These are phyloP conservation scores for Aramus guarauna DNA, from an alignment of 2,113 vertebrate species.

Conservation along the genomic window DNA sequence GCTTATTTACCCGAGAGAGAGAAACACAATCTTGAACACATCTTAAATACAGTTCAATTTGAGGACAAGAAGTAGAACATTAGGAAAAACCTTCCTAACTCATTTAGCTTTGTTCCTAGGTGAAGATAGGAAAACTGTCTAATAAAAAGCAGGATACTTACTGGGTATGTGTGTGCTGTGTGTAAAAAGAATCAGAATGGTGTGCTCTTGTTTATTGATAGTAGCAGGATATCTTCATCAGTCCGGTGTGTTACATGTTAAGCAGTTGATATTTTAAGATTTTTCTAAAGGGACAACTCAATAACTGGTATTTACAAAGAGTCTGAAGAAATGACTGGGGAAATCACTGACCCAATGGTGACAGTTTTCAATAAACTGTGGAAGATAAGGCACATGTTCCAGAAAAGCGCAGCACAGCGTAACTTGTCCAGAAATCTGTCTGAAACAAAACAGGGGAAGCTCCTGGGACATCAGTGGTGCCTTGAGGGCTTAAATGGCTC, in stretches of 20 bases:
- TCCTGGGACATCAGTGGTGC: not conserved
- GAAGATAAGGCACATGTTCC: not conserved
- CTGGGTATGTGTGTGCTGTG: fast-evolving
- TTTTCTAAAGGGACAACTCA: not conserved
- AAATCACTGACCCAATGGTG: not conserved
- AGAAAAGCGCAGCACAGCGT: not conserved
- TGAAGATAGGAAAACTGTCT: not conserved
- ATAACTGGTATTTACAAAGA: not conserved
- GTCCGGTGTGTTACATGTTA: not conserved
- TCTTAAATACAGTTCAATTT: not conserved
- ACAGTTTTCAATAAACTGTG: not conserved
- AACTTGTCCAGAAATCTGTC: not conserved
- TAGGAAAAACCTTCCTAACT: not conserved
- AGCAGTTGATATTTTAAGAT: not conserved
- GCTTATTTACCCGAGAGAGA: not conserved
- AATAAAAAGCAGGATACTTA: not conserved
- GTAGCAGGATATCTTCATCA: not conserved
- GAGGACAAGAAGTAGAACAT: not conserved
- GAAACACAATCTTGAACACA: not conserved
- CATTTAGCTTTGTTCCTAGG: not conserved
- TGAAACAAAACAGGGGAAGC: not conserved
- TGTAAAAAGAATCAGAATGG: not conserved
- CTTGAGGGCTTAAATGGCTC: not conserved
- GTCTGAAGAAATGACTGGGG: not conserved
- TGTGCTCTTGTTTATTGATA: not conserved